phyloP scores from a whole-genome alignment of 2,797 vertebrate genomes.

The Anas bernieri region DNA sequence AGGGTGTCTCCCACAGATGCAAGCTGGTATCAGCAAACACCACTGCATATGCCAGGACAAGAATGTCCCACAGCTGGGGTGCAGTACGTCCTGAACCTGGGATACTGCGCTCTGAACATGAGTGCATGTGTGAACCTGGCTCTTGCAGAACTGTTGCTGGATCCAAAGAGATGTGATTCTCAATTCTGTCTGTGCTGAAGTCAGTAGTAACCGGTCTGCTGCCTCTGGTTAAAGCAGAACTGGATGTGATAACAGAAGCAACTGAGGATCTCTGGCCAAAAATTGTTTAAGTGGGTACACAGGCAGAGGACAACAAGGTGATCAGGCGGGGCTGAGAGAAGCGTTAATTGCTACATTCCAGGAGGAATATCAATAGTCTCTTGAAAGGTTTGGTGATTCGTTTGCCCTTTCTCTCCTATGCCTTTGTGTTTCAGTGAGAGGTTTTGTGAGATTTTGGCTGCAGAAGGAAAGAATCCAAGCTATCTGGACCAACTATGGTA shows the following conservation, averaged over 20 bases:
- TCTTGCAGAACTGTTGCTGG: background rate
- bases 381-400: slow-evolving; percentile 51
- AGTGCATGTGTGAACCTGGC: rapidly evolving
- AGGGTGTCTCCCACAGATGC: background rate
- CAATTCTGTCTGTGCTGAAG: background rate
- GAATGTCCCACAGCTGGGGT: background rate
- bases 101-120: background rate
- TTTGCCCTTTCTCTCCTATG: slow-evolving; percentile 50
- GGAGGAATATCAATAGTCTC: slow-evolving; percentile 39
- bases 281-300: slow-evolving; percentile 6
- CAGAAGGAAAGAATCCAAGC: slow-evolving; percentile 52
- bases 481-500: slow-evolving; percentile 37
- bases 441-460: slow-evolving; percentile 48
- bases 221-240: background rate
- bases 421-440: slow-evolving; percentile 27
- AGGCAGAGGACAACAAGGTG: slow-evolving; percentile 45
- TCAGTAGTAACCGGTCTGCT: background rate
- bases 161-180: background rate
- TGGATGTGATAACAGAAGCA: background rate
- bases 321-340: slow-evolving; percentile 38
- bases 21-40: background rate
- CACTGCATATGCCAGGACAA: background rate
- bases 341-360: slow-evolving; percentile 8
- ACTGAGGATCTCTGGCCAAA: slow-evolving; percentile 33
- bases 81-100: background rate